Conservation (phyloP, 2,113 vertebrate genomes). For the Romanogobio albipinnatus region DNA sequence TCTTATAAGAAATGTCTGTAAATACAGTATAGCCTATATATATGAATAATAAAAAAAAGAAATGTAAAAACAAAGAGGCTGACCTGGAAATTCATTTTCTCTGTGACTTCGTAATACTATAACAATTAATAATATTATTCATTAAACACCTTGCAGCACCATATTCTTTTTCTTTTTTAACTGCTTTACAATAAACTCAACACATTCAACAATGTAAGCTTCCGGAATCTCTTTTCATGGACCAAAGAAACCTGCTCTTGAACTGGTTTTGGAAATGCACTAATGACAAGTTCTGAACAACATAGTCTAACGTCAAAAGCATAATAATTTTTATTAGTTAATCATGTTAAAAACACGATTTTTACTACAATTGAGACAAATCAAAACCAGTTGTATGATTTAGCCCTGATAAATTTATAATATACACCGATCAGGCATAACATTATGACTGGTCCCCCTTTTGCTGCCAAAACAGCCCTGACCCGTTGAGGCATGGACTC, state of each 20-base stretch:
- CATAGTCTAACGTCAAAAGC: neutral
- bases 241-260: conserved; percentile 4
- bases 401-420: too few relatives aligned
- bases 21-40: conserved; percentile 8
- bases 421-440: too few relatives aligned
- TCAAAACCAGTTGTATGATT: neutral
- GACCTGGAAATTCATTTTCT: conserved; percentile 55
- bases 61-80: conserved; percentile 44
- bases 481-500: too few relatives aligned
- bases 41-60: neutral
- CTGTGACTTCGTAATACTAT: conserved; percentile 30
- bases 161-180: conserved; percentile 52
- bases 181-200: conserved; percentile 50
- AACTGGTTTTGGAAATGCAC: conserved; percentile 18
- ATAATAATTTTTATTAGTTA: neutral
- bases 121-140: conserved; percentile 30
- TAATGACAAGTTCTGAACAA: neutral
- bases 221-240: conserved; percentile 35
- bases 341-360: neutral
- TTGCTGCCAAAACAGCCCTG: too few relatives aligned
- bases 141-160: conserved; percentile 55
- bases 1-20: conserved; percentile 15
- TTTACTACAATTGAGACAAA: neutral
- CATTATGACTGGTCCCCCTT: too few relatives aligned
- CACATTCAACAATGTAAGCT: conserved; percentile 63